These are phyloP conservation scores for Paraplagusia blochii DNA, from an alignment of 2,113 vertebrate species.

Conservation along the genomic window DNA sequence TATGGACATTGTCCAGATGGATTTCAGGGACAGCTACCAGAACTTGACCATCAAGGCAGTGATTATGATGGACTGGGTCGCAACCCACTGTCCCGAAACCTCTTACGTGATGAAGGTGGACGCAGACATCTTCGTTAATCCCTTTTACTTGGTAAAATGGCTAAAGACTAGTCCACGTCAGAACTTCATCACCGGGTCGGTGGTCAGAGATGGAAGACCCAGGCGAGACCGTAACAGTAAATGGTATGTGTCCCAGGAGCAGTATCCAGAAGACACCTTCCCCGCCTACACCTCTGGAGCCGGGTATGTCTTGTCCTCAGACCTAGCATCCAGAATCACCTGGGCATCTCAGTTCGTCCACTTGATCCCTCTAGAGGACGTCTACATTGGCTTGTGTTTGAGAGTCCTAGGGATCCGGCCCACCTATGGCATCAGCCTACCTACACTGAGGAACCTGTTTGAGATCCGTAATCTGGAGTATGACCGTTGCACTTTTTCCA, in stretches of 20 bases:
- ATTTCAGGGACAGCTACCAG: conserved; percentile 80
- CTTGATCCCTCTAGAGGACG: conserved; percentile 78
- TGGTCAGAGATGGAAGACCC: conserved; percentile 60
- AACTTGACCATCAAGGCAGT: conserved; percentile 83
- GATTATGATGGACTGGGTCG: conserved; percentile 84
- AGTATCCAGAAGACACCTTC: conserved; percentile 64
- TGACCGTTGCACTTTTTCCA: conserved; percentile 66
- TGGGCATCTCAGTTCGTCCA: conserved; percentile 59
- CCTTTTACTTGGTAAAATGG: conserved; percentile 48
- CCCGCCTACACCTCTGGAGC: conserved; percentile 77
- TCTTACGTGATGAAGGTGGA: conserved; percentile 80
- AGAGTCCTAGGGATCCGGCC: conserved; percentile 58
- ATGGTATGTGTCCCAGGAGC: conserved; percentile 71
- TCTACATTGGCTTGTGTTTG: conserved; percentile 81
- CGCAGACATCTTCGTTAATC: conserved; percentile 78
- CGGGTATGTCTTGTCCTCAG: conserved; percentile 75
- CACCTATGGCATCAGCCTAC: conserved; percentile 28
- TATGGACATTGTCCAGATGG: conserved; percentile 78
- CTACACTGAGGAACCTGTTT: conserved; percentile 64
- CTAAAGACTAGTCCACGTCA: conserved; percentile 19
- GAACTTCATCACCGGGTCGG: conserved; percentile 55
- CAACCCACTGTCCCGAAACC: conserved; percentile 65
- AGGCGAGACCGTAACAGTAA: conserved; percentile 53
- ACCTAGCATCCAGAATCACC: conserved; percentile 68
- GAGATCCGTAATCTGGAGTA: conserved; percentile 55